These are phyloP conservation scores for Fregetta grallaria DNA, from an alignment of 2,113 vertebrate genomes.

Conservation along the genomic window DNA sequence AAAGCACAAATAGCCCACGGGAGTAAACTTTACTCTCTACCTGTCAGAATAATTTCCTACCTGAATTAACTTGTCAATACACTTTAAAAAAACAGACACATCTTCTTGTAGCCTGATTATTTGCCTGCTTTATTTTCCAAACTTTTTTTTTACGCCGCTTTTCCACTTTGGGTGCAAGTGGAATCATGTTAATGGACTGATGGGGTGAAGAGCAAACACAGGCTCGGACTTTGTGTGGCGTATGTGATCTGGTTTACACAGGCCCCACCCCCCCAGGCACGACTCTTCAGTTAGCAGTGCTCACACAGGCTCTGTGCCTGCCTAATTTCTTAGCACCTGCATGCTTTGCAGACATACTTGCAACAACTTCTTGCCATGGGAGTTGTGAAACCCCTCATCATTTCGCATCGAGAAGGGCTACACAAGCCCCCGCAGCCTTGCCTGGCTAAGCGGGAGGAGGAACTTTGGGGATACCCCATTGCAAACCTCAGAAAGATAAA, in stretches of 20 bases:
- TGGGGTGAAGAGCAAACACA: neutral
- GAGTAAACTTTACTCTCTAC: slow-evolving; percentile 49
- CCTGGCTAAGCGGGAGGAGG: neutral
- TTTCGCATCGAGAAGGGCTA: neutral
- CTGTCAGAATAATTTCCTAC: slow-evolving; percentile 62
- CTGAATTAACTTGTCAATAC: slow-evolving; percentile 60
- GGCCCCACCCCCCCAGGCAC: neutral
- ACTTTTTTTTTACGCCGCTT: neutral
- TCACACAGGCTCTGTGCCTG: neutral
- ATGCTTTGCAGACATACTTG: neutral
- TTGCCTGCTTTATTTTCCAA: neutral
- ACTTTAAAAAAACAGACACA: neutral
- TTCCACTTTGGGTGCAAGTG: neutral
- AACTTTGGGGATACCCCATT: neutral
- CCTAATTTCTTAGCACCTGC: neutral
- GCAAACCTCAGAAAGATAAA: neutral
- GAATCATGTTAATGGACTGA: neutral
- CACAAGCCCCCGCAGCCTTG: neutral
- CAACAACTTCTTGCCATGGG: neutral
- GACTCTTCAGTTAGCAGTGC: neutral
- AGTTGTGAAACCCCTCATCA: neutral
- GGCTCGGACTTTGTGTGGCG: neutral
- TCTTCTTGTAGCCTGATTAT: neutral
- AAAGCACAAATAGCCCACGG: slow-evolving; percentile 20
- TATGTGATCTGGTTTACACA: neutral